These are phyloP conservation scores for Marmota monax DNA, from an alignment of 2,113 vertebrate species.

Conservation along the genomic window DNA sequence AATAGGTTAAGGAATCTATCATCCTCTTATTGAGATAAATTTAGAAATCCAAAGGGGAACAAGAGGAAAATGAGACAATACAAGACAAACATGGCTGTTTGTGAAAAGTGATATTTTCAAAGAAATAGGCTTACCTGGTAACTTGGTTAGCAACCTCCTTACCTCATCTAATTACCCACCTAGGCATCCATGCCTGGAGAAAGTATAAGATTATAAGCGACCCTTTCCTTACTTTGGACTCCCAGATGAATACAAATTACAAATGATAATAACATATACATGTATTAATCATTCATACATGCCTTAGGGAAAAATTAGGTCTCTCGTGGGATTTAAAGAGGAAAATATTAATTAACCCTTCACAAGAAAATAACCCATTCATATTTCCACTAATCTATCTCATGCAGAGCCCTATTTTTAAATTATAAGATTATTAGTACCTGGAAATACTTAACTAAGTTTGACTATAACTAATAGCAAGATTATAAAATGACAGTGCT, in stretches of 20 bases:
- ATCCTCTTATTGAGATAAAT: background rate
- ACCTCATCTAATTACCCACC: background rate
- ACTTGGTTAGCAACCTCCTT: background rate
- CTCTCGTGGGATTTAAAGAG: background rate
- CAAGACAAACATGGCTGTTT: background rate
- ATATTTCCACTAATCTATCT: background rate
- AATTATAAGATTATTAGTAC: background rate
- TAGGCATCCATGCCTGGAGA: background rate
- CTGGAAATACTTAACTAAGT: background rate
- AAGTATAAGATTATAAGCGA: background rate
- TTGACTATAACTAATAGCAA: background rate
- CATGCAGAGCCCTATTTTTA: background rate
- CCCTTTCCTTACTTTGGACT: background rate
- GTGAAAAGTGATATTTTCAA: background rate
- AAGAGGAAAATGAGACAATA: slow-evolving; percentile 1
- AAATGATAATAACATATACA: background rate
- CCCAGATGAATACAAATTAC: background rate
- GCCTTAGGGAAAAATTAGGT: background rate
- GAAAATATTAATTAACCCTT: slow-evolving; percentile 42
- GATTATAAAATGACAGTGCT: background rate
- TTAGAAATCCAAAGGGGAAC: background rate
- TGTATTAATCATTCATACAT: background rate
- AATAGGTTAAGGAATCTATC: background rate
- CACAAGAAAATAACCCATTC: background rate
- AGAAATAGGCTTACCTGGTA: background rate